Evolutionary conservation across 1,140 invertebrate species (phyloP).

Genomic region (Saccostrea echinata): DNA sequence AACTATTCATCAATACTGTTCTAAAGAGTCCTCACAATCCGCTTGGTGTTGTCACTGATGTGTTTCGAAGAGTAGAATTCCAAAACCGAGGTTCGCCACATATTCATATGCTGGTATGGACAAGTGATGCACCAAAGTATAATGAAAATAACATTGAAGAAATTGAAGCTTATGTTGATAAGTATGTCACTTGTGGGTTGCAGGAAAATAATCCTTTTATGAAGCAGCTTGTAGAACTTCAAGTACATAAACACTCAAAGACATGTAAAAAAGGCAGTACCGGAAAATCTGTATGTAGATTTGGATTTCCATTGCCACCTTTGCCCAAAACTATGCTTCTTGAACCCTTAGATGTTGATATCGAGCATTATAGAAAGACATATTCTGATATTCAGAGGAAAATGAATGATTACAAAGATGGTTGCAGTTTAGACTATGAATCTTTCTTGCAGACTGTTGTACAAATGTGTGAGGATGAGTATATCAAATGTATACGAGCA

Average conservation of each 20-base stretch:
- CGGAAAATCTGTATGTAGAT: slow-evolving; percentile 57
- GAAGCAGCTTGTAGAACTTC: slow-evolving; percentile 55
- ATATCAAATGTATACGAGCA: slow-evolving; percentile 57
- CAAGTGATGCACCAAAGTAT: slow-evolving; percentile 47
- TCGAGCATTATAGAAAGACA: slow-evolving; percentile 43
- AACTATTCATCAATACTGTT: slow-evolving; percentile 52
- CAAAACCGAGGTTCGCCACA: slow-evolving; percentile 56
- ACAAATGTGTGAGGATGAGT: slow-evolving; percentile 56
- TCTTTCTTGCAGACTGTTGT: slow-evolving; percentile 56
- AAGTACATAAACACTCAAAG: slow-evolving; percentile 62
- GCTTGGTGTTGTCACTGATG: slow-evolving; percentile 52
- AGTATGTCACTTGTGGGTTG: slow-evolving; percentile 53
- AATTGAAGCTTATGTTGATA: slow-evolving; percentile 46
- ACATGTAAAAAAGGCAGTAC: slow-evolving; percentile 60
- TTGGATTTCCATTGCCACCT: slow-evolving; percentile 61
- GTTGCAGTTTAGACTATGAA: slow-evolving; percentile 46
- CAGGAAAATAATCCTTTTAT: slow-evolving; percentile 40
- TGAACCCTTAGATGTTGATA: slow-evolving; percentile 56
- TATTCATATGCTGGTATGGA: slow-evolving; percentile 56
- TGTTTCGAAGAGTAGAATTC: slow-evolving; percentile 53
- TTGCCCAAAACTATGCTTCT: slow-evolving; percentile 60
- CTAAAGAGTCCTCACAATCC: slow-evolving; percentile 48
- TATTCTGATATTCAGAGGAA: slow-evolving; percentile 43
- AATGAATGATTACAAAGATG: slow-evolving; percentile 50
- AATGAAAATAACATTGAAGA: slow-evolving; percentile 32